A percentile compares a stretch with the other conserved stretches of the same genome.
Conservation (phyloP, 2,113 vertebrate genomes). For the Myrmecobius fasciatus region DNA sequence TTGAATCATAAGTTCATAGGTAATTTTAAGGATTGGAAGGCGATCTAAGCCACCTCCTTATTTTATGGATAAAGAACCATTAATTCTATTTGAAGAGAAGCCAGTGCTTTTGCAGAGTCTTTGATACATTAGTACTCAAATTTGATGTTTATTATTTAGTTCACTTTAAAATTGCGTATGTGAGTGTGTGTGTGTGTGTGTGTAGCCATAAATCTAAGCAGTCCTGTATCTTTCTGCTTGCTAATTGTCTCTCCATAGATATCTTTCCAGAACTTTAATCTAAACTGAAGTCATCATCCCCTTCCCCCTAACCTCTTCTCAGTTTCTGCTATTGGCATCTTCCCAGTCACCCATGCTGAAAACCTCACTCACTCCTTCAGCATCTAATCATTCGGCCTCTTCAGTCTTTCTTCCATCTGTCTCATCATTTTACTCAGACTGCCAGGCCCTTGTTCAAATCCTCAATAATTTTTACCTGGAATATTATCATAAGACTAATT, state of each 20-base stretch:
- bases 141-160: neutral
- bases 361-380: neutral
- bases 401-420: neutral
- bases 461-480: neutral
- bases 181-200: neutral
- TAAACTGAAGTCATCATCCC: neutral
- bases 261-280: neutral
- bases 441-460: neutral
- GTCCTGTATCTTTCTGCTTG: neutral
- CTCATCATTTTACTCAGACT: neutral
- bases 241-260: neutral
- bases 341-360: neutral
- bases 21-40: neutral
- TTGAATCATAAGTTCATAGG: neutral
- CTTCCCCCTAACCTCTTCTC: neutral
- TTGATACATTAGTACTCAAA: neutral
- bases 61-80: neutral
- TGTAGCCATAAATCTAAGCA: neutral
- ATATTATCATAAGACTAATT: neutral
- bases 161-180: neutral
- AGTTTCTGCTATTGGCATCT: neutral
- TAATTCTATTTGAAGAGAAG: neutral
- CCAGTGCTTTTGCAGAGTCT: slow-evolving; percentile 23
- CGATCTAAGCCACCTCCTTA: neutral
- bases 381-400: neutral